Base-by-base conservation (phyloP, 2,797 vertebrate species). In the Arvicola amphibius region DNA sequence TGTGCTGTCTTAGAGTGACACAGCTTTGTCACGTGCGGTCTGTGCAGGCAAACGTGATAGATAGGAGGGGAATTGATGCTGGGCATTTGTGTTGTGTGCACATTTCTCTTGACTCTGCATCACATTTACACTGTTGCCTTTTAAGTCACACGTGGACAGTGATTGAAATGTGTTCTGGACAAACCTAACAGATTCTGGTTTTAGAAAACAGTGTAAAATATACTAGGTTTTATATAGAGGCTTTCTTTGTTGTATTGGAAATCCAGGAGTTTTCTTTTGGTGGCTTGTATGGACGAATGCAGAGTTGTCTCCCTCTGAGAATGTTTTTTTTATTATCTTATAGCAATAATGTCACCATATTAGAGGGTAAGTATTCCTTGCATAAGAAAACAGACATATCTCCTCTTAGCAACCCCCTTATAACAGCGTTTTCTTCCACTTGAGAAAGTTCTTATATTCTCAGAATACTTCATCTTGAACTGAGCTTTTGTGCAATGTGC, bases 41-140 rank as follows among this genome's bases (percentile, higher is more conserved):
- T 97, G 97, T 98, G 97, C 96, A 96, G 97, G 97, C 97, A 98
- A 98, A 97, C 93, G 86, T 93, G 95, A 51, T 89, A 87, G 95
- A 51, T 89, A 87, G 76, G 79, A 94, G 56, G 80, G 92, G 94
- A 98, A 97, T 98, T 98, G 98, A 98, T 98, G 98, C 98, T 98
- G 98, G 97, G 97, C 98, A 98, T 98, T 98, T 98, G 85, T 98
- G 98, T 98, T 97, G 97, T 95, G 63, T 98, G 95, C 97, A 96
- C 71, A 93, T 98, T 98, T 98, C 40, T 97, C 81, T 98, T 98
- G 17, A 97, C 87, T 95, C 97, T 84, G 97, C 97, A 96, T 94
- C 97, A 97, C 93, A 88, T 97, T 92, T 96, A 98, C 94, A 97
- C 98, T 97, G 94, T 97, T 98, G 97, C 97, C 92, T 98, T 89